Conservation (phyloP, 2,113 vertebrate species). For the Paramisgurnus dabryanus region DNA sequence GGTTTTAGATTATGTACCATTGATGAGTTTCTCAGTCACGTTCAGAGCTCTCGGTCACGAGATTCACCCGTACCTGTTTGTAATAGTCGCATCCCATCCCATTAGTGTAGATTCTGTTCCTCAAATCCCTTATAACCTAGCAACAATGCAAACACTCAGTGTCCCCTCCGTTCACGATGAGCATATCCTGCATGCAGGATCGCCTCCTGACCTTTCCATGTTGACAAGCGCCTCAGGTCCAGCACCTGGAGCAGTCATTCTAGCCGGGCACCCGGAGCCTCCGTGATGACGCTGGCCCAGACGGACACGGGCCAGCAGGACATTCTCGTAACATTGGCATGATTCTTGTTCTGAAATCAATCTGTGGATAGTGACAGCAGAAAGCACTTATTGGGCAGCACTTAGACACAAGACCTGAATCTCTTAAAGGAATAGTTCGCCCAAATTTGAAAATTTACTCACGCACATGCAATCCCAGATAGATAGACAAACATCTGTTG, state of each 20-base stretch:
- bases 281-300: constrained; percentile 17
- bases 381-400: no score
- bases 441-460: no score
- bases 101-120: background rate
- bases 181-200: background rate
- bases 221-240: constrained; percentile 18
- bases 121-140: constrained; percentile 6
- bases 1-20: constrained; percentile 10
- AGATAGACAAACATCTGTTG: no score
- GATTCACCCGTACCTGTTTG: background rate
- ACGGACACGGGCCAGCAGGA: constrained; percentile 4
- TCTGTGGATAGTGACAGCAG: background rate
- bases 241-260: constrained; percentile 51
- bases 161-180: background rate
- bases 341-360: constrained; percentile 34
- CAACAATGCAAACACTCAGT: constrained; percentile 39
- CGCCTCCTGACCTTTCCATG: constrained; percentile 45
- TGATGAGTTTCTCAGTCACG: background rate
- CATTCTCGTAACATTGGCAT: constrained; percentile 21
- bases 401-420: no score
- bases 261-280: constrained; percentile 1
- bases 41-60: constrained; percentile 18
- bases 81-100: background rate
- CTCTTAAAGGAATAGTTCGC: no score
- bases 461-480: no score